A percentile compares a stretch with the other conserved stretches of the same genome.
Conservation (phyloP, 2,888 invertebrate species). For the Megalurothrips usitatus region DNA sequence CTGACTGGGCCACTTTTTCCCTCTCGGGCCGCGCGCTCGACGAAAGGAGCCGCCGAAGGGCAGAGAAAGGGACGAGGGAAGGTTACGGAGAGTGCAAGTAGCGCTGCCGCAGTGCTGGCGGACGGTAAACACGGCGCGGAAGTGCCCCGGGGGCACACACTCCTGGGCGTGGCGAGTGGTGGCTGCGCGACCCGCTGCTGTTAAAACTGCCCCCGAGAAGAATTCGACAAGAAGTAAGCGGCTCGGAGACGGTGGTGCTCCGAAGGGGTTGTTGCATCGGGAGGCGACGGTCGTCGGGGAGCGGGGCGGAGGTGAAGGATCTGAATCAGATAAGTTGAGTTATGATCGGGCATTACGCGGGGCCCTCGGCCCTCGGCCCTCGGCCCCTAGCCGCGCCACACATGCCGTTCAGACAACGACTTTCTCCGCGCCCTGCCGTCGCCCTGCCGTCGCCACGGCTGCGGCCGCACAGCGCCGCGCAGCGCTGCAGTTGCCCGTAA, state of each 20-base stretch:
- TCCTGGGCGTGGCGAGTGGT: too few species aligned
- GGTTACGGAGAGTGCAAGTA: slow-evolving; percentile 8
- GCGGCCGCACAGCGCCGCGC: too few species aligned
- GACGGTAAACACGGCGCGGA: not conserved
- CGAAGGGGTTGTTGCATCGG: too few species aligned
- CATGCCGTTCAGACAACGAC: slow-evolving; percentile 4
- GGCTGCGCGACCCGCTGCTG: too few species aligned
- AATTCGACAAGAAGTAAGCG: too few species aligned
- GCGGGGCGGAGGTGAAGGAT: not conserved
- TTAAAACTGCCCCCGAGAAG: too few species aligned
- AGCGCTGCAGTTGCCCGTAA: not conserved
- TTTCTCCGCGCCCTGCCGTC: not conserved
- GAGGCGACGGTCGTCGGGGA: too few species aligned
- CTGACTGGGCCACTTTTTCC: slow-evolving; percentile 2
- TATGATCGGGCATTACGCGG: not conserved
- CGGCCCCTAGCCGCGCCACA: not conserved
- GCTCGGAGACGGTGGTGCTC: too few species aligned
- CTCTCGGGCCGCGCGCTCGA: not conserved
- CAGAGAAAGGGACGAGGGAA: not conserved
- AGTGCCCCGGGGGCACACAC: not conserved
- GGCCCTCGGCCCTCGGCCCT: too few species aligned
- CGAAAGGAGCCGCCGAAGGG: not conserved
- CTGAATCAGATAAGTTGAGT: slow-evolving; percentile 20
- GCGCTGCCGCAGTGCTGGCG: not conserved
- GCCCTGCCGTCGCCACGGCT: too few species aligned